Conservation (phyloP, 2,888 invertebrate genomes). For the Drosophila mimetica region DNA sequence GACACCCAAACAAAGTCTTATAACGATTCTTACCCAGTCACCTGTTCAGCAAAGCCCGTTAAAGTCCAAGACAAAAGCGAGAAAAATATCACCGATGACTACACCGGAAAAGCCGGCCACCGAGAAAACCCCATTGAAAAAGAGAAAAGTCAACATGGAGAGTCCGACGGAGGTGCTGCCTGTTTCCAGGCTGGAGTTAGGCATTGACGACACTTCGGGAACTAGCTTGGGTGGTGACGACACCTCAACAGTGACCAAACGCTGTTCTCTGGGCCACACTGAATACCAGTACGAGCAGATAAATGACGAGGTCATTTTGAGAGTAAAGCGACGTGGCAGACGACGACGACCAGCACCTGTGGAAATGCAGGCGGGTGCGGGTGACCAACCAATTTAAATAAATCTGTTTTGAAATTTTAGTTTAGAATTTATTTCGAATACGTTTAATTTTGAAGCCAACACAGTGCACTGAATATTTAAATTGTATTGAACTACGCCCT, state of each 20-base stretch:
- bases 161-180: not conserved
- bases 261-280: slow-evolving; percentile 75
- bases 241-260: slow-evolving; percentile 58
- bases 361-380: not conserved
- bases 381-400: not conserved
- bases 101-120: slow-evolving; percentile 8
- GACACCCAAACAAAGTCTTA: slow-evolving; percentile 36
- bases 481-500: not conserved
- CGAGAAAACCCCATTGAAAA: slow-evolving; percentile 45
- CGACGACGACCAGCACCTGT: slow-evolving; percentile 13
- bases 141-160: slow-evolving; percentile 34
- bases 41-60: slow-evolving; percentile 16
- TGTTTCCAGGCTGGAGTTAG: slow-evolving; percentile 1
- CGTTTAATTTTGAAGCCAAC: not conserved
- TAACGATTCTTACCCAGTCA: slow-evolving; percentile 48
- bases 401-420: not conserved
- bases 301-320: slow-evolving; percentile 75
- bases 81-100: not conserved
- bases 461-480: not conserved
- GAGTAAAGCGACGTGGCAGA: slow-evolving; percentile 65
- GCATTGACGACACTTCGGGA: slow-evolving; percentile 58
- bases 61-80: slow-evolving; percentile 1
- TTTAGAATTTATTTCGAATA: slow-evolving; percentile 2
- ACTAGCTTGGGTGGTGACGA: slow-evolving; percentile 21
- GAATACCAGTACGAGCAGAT: slow-evolving; percentile 80